Conservation (phyloP, 2,113 vertebrate genomes). For the Calyptommatus sinebrachiatus region DNA sequence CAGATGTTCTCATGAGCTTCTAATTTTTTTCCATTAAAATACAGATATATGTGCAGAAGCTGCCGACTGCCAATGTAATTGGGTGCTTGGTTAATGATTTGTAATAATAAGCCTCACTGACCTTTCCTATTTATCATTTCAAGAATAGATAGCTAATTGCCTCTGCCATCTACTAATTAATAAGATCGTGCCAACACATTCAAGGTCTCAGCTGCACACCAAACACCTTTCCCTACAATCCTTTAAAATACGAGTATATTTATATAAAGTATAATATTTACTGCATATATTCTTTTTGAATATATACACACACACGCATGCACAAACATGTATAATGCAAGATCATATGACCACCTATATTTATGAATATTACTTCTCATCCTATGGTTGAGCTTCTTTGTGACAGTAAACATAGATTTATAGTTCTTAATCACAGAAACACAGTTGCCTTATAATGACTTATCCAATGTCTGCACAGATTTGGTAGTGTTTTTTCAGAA, state of each 20-base stretch:
- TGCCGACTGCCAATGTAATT: constrained; percentile 1
- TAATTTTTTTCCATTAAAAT: not conserved
- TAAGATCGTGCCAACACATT: not conserved
- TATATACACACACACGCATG: too few relatives aligned
- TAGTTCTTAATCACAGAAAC: not conserved
- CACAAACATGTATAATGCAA: too few relatives aligned
- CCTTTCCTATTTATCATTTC: constrained; percentile 12
- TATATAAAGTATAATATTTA: too few relatives aligned
- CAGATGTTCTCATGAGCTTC: not conserved
- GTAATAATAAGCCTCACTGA: not conserved
- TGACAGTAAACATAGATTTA: not conserved
- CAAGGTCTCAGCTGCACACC: constrained; percentile 12
- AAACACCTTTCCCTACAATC: constrained; percentile 6
- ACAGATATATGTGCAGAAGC: not conserved
- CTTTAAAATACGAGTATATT: constrained; percentile 6
- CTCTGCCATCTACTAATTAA: constrained; percentile 16
- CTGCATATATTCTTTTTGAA: too few relatives aligned
- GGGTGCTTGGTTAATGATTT: constrained; percentile 1
- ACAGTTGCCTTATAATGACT: too few relatives aligned
- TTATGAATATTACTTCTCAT: not conserved
- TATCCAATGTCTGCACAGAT: too few relatives aligned
- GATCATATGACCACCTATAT: not conserved
- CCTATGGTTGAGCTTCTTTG: not conserved
- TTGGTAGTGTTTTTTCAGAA: too few relatives aligned
- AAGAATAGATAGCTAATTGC: constrained; percentile 21